Percentiles rank a stretch among this genome's conserved stretches.
phyloP scores from a whole-genome alignment of 1,140 invertebrate species.

The Neelides sp. region DNA sequence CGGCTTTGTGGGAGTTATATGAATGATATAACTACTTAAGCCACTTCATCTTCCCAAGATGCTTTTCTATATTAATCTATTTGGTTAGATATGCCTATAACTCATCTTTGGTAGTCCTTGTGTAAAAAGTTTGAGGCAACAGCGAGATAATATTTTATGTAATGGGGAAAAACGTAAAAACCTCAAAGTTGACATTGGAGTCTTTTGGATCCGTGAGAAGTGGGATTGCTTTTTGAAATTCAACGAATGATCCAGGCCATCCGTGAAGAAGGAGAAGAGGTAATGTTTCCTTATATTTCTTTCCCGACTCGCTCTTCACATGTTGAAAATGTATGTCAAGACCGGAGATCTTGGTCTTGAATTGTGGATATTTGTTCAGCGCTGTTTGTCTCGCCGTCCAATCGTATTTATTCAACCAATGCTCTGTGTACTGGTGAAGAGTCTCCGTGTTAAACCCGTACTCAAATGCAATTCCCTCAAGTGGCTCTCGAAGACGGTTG shows the following conservation, averaged over 20 bases:
- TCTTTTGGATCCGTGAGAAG: slow-evolving; percentile 41
- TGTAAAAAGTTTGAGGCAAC: too few relatives aligned
- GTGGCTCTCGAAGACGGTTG: slow-evolving; percentile 40
- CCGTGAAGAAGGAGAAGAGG: slow-evolving; percentile 29
- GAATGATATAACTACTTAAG: too few relatives aligned
- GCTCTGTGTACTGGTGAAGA: slow-evolving; percentile 53
- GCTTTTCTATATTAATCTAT: too few relatives aligned
- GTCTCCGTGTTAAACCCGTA: slow-evolving; percentile 64
- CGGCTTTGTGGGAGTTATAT: too few relatives aligned
- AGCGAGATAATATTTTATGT: too few relatives aligned
- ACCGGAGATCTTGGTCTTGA: slow-evolving; percentile 42
- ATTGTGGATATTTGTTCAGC: slow-evolving; percentile 39
- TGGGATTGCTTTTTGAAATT: slow-evolving; percentile 47
- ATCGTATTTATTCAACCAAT: slow-evolving; percentile 44
- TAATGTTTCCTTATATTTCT: slow-evolving; percentile 10
- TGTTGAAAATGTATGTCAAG: slow-evolving; percentile 37
- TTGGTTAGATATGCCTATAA: too few relatives aligned
- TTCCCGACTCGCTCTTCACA: slow-evolving; percentile 31
- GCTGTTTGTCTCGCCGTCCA: slow-evolving; percentile 38
- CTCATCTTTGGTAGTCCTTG: too few relatives aligned
- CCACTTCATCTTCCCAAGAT: slow-evolving; percentile 39
- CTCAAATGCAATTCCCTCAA: slow-evolving; percentile 55
- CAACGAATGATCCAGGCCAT: slow-evolving; percentile 46
- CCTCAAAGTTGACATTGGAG: slow-evolving; percentile 23
- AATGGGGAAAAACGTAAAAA: too few relatives aligned